These are phyloP conservation scores for Nyctalus aviator DNA, from an alignment of 2,797 vertebrate genomes.

Conservation along the genomic window DNA sequence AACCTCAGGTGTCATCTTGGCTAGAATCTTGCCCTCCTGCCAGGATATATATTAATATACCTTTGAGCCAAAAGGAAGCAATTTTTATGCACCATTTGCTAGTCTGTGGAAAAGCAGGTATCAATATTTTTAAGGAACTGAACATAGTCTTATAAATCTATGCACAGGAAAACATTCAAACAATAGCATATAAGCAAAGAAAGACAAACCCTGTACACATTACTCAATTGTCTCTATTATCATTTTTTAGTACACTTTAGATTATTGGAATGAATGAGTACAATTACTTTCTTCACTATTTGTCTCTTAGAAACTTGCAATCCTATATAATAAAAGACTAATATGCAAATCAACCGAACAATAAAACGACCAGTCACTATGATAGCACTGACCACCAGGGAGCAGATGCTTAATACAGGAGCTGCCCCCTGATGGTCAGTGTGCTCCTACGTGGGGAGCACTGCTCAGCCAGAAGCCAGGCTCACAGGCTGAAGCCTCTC, in stretches of 20 bases:
- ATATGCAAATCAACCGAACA: no score
- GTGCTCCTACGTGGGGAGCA: no score
- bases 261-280: not conserved
- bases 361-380: no score
- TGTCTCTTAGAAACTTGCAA: not conserved
- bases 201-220: not conserved
- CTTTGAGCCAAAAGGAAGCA: not conserved
- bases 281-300: constrained; percentile 11
- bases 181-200: not conserved
- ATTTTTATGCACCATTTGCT: not conserved
- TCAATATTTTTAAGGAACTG: constrained; percentile 33
- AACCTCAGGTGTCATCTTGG: not conserved
- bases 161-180: constrained; percentile 41
- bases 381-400: no score
- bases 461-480: no score
- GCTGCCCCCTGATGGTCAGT: no score
- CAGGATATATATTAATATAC: not conserved
- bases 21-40: not conserved
- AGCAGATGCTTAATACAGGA: no score
- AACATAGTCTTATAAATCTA: constrained; percentile 9
- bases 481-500: no score
- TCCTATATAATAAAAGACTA: no score
- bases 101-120: not conserved
- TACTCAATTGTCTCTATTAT: not conserved
- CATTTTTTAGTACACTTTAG: constrained; percentile 52